Percentiles rank a stretch among this genome's conserved stretches.
phyloP scores from a whole-genome alignment of 2,888 invertebrate genomes.

The Thera britannica region DNA sequence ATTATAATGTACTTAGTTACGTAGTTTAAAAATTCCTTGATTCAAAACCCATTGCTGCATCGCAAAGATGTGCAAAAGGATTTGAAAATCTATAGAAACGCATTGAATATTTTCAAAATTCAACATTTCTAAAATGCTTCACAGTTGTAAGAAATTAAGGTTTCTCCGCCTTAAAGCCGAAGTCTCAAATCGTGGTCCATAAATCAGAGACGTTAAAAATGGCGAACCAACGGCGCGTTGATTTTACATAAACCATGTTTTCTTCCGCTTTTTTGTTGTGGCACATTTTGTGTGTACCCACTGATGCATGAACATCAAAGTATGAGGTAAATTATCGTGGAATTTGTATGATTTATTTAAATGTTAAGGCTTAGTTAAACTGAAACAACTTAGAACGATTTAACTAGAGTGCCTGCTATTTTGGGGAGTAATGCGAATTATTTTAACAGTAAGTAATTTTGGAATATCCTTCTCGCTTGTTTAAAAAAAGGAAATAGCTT shows the following conservation, averaged over 20 bases:
- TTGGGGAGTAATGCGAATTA: not conserved
- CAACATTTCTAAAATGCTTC: not conserved
- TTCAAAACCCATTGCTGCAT: too few relatives aligned
- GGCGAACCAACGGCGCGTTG: conserved; percentile 23
- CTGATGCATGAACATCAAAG: conserved; percentile 31
- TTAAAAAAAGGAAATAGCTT: not conserved
- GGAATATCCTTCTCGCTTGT: not conserved
- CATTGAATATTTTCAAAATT: too few relatives aligned
- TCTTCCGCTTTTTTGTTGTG: conserved; percentile 1
- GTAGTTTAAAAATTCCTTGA: too few relatives aligned
- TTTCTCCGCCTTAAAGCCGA: conserved; percentile 5
- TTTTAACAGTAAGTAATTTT: not conserved
- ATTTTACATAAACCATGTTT: conserved; percentile 34
- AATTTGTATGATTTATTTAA: conserved; percentile 18
- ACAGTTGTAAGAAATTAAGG: not conserved
- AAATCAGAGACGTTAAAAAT: conserved; percentile 38
- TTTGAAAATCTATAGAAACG: too few relatives aligned
- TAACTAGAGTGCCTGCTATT: conserved; percentile 2
- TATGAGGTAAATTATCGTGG: conserved; percentile 19
- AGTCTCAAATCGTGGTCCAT: conserved; percentile 24
- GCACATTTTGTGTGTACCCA: conserved; percentile 11
- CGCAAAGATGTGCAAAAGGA: too few relatives aligned
- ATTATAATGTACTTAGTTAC: too few relatives aligned
- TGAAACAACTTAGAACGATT: conserved; percentile 2
- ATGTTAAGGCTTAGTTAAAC: not conserved